These are phyloP conservation scores for Chorisops tibialis DNA, from an alignment of 2,888 invertebrate genomes.

Conservation along the genomic window DNA sequence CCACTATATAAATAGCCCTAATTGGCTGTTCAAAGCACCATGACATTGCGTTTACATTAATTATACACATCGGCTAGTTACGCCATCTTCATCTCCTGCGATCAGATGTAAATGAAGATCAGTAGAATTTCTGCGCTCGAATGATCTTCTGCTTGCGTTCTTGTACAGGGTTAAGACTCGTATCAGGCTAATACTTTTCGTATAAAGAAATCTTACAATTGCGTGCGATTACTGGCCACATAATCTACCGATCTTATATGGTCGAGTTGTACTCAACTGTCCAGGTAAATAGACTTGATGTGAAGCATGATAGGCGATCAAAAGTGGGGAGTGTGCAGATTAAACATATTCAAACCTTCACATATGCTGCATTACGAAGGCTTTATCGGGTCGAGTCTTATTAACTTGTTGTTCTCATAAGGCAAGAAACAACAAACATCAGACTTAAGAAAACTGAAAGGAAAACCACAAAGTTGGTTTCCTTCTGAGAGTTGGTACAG, in stretches of 20 bases:
- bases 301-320: too few relatives aligned
- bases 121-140: not conserved
- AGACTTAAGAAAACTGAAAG: conserved; percentile 11
- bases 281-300: not conserved
- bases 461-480: conserved; percentile 18
- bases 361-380: too few relatives aligned
- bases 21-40: too few relatives aligned
- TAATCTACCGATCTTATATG: not conserved
- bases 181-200: too few relatives aligned
- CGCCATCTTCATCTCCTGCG: too few relatives aligned
- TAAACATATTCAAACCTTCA: too few relatives aligned
- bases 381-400: too few relatives aligned
- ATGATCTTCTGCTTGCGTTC: not conserved
- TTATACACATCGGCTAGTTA: too few relatives aligned
- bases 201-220: conserved; percentile 3
- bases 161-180: not conserved
- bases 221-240: not conserved
- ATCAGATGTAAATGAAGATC: too few relatives aligned
- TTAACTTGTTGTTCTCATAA: not conserved
- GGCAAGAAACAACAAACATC: not conserved
- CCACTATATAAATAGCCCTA: too few relatives aligned
- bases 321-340: too few relatives aligned
- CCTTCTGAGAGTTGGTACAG: not conserved
- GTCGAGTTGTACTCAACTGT: not conserved
- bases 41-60: too few relatives aligned